phyloP scores from a whole-genome alignment of 2,888 invertebrate species.

The Melanchra persicariae region DNA sequence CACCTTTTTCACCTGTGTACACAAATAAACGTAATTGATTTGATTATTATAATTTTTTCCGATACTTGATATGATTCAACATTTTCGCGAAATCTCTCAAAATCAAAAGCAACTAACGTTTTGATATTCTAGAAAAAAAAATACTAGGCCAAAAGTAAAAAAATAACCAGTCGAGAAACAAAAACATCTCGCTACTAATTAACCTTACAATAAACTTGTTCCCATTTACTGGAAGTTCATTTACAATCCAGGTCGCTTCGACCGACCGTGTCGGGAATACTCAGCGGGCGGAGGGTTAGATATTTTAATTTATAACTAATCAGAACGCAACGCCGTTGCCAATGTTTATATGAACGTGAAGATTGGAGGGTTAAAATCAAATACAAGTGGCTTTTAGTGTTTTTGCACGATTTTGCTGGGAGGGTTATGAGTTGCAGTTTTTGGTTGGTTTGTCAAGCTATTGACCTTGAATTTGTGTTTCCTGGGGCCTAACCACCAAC shows the following conservation, averaged over 20 bases:
- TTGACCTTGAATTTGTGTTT: background rate
- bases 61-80: no score
- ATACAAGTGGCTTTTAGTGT: conserved; percentile 44
- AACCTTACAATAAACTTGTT: conserved; percentile 44
- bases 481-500: no score
- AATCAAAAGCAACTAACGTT: no score
- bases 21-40: no score
- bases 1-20: no score
- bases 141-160: conserved; percentile 9
- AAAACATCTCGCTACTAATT: conserved; percentile 29
- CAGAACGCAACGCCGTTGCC: conserved; percentile 61
- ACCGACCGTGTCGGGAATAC: conserved; percentile 65
- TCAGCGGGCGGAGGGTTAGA: conserved; percentile 67
- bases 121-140: background rate
- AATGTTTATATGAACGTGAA: conserved; percentile 60
- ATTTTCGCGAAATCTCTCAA: no score
- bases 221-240: conserved; percentile 54
- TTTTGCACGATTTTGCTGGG: conserved; percentile 14
- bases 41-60: no score
- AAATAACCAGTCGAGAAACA: conserved; percentile 6
- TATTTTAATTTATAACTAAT: conserved; percentile 75
- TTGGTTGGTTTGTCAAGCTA: background rate
- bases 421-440: conserved; percentile 14
- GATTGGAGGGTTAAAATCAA: conserved; percentile 48
- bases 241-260: conserved; percentile 69